Evolutionary conservation across 2,888 invertebrate species (phyloP).

Genomic region (Steinernema hermaphroditum): DNA sequence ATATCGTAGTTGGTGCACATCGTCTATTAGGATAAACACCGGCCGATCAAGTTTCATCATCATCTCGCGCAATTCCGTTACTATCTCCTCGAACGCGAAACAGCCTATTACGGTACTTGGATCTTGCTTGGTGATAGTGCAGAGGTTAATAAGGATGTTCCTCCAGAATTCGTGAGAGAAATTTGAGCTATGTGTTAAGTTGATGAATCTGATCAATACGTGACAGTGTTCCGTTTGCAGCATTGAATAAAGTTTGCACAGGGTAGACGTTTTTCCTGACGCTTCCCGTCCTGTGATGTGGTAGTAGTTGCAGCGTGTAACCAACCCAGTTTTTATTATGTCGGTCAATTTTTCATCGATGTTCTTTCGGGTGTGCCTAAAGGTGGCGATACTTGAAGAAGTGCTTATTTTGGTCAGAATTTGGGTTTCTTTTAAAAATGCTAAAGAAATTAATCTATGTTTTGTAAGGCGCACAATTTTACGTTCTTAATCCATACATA

Average conservation of each 20-base stretch:
- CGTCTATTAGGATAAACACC: conserved; percentile 62
- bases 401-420: too few species aligned
- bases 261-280: not conserved
- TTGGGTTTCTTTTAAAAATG: too few species aligned
- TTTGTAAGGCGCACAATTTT: too few species aligned
- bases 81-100: conserved; percentile 43
- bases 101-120: conserved; percentile 34
- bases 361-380: conserved; percentile 5
- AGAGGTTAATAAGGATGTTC: conserved; percentile 43
- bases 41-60: conserved; percentile 48
- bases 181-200: conserved; percentile 53
- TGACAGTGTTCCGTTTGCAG: conserved; percentile 34
- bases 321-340: not conserved
- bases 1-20: conserved; percentile 56
- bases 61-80: conserved; percentile 39
- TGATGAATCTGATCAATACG: conserved; percentile 51
- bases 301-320: conserved; percentile 6
- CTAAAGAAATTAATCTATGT: too few species aligned
- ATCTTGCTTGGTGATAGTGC: conserved; percentile 33
- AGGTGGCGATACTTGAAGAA: too few species aligned
- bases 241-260: conserved; percentile 8
- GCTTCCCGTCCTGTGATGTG: conserved; percentile 17
- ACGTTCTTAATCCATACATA: too few species aligned
- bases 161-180: conserved; percentile 62
- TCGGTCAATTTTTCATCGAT: conserved; percentile 19